Conservation (phyloP, 35 echinoderm and acorn worm genomes). For the Ophiothrix spiculata region DNA sequence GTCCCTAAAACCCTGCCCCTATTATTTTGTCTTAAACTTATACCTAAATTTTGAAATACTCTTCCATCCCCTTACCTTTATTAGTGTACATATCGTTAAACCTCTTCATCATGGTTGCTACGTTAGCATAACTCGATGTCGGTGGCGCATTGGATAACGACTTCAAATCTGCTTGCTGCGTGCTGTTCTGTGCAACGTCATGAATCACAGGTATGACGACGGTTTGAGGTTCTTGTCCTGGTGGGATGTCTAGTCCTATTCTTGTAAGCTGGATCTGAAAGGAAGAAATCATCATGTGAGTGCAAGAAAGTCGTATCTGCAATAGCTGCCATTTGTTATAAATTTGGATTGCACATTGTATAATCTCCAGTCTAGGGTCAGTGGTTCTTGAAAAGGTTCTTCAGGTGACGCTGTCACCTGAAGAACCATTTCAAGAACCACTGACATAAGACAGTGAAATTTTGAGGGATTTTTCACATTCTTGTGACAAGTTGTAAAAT, state of each 20-base stretch:
- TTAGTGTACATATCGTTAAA: conserved; percentile 58
- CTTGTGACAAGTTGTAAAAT: too few relatives aligned
- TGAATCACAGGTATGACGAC: conserved; percentile 73
- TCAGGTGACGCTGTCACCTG: too few relatives aligned
- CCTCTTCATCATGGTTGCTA: conserved; percentile 47
- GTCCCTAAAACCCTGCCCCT: not conserved
- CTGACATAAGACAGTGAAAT: too few relatives aligned
- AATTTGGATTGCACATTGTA: too few relatives aligned
- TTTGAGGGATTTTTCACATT: too few relatives aligned
- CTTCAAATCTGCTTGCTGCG: conserved; percentile 32
- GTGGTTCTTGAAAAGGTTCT: too few relatives aligned
- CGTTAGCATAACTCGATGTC: not conserved
- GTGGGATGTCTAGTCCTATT: conserved; percentile 22
- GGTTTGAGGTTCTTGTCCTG: conserved; percentile 56
- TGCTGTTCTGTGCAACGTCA: conserved; percentile 56
- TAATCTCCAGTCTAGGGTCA: too few relatives aligned
- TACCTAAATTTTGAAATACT: not conserved
- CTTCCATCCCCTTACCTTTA: conserved; percentile 28
- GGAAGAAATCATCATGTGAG: too few relatives aligned
- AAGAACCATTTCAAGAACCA: too few relatives aligned
- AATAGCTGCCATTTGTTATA: too few relatives aligned
- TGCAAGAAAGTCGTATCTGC: too few relatives aligned
- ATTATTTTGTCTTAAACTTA: not conserved
- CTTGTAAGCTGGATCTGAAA: conserved; percentile 82
- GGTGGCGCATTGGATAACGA: conserved; percentile 2